Evolutionary conservation across 2,797 vertebrate genomes (phyloP).

Genomic region (Mus spretus): DNA sequence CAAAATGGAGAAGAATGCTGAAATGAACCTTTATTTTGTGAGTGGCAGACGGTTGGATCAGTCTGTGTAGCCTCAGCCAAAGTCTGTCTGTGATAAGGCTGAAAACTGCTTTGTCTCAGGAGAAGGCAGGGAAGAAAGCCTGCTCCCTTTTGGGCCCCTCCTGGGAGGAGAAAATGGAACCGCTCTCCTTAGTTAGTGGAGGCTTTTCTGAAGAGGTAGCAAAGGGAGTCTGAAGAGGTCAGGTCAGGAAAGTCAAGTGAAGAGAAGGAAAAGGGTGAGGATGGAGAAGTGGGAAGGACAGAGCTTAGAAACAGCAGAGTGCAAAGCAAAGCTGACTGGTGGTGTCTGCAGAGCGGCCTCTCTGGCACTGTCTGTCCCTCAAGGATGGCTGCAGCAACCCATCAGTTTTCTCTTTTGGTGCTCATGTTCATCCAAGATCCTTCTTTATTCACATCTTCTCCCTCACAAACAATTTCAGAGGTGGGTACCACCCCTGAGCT

Average conservation of each 20-base stretch:
- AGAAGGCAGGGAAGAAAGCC: not conserved
- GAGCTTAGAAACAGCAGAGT: not conserved
- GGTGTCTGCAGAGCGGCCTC: not conserved
- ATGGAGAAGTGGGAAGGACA: not conserved
- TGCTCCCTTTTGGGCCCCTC: not conserved
- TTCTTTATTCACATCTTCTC: not conserved
- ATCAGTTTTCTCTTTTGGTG: not conserved
- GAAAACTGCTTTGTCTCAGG: slow-evolving; percentile 54
- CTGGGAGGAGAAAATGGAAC: slow-evolving; percentile 8
- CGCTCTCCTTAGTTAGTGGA: not conserved
- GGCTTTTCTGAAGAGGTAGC: slow-evolving; percentile 74
- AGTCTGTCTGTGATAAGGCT: slow-evolving; percentile 55
- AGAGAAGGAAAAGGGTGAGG: slow-evolving; percentile 10
- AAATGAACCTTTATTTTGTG: slow-evolving; percentile 56
- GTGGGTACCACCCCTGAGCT: not conserved
- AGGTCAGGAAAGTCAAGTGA: slow-evolving; percentile 43
- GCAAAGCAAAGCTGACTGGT: not conserved
- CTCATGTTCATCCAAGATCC: rapidly evolving
- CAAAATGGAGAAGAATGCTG: slow-evolving; percentile 40
- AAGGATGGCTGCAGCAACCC: no score
- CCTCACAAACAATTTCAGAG: not conserved
- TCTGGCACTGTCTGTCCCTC: not conserved
- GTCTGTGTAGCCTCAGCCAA: slow-evolving; percentile 34
- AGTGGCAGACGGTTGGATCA: not conserved
- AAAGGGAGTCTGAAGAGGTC: slow-evolving; percentile 73